Conservation (phyloP, 2,797 vertebrate genomes). For the Coendou prehensilis region DNA sequence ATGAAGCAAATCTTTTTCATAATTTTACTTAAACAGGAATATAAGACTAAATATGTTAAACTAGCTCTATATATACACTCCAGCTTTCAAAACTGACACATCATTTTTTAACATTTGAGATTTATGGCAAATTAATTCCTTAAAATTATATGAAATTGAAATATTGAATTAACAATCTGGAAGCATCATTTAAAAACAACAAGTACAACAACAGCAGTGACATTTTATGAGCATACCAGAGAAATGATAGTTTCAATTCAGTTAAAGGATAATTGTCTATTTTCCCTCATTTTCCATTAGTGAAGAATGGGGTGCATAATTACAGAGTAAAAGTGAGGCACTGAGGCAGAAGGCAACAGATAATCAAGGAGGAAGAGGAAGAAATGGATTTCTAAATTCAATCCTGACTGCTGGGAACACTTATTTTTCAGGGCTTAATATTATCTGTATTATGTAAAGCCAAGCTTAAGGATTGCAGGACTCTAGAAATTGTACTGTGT, state of each 20-base stretch:
- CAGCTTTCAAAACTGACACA: constrained; percentile 9
- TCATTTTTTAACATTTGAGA: background rate
- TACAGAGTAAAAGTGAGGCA: background rate
- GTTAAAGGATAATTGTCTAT: background rate
- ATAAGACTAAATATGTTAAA: constrained; percentile 12
- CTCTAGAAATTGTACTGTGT: background rate
- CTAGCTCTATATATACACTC: background rate
- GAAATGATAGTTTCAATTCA: constrained; percentile 27
- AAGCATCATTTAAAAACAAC: background rate
- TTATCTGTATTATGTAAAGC: background rate
- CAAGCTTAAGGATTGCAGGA: background rate
- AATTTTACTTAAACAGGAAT: background rate
- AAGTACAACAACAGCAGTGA: background rate
- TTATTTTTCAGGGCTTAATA: background rate
- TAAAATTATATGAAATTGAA: constrained; percentile 34
- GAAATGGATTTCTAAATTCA: constrained; percentile 54
- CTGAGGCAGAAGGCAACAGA: constrained; percentile 57
- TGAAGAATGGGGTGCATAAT: background rate
- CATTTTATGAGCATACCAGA: constrained; percentile 28
- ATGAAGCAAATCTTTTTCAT: background rate
- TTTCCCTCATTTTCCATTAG: background rate
- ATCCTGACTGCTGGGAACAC: constrained; percentile 16
- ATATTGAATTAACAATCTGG: background rate
- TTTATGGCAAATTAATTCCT: constrained; percentile 20
- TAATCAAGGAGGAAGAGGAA: background rate